A percentile compares a stretch with the other conserved stretches of the same genome.
phyloP scores from a whole-genome alignment of 2,888 invertebrate genomes.

The Zygothrica quintamaculata region DNA sequence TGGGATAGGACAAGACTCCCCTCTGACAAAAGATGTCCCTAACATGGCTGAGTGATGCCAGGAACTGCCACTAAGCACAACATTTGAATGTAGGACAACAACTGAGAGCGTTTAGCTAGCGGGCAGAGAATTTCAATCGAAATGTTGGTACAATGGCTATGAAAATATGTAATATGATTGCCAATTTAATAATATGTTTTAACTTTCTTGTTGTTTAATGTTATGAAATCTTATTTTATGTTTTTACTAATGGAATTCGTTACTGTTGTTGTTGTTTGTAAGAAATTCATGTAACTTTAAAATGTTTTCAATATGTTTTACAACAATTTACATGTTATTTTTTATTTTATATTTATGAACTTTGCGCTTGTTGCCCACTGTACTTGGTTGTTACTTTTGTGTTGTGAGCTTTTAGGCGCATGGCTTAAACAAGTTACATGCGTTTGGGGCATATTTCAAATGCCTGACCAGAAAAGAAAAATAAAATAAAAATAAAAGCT shows the following conservation, averaged over 20 bases:
- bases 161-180: constrained; percentile 8
- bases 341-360: neutral
- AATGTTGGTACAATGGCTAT: constrained; percentile 18
- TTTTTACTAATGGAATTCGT: too few species aligned
- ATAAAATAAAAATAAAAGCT: constrained; percentile 40
- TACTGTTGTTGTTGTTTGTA: too few species aligned
- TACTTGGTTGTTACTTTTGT: constrained; percentile 11
- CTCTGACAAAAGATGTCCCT: neutral
- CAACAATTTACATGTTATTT: too few species aligned
- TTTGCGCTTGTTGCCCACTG: constrained; percentile 27
- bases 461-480: constrained; percentile 26
- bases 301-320: too few species aligned
- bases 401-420: constrained; percentile 34
- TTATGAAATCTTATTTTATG: too few species aligned
- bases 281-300: too few species aligned
- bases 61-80: constrained; percentile 44
- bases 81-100: constrained; percentile 61
- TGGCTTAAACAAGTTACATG: constrained; percentile 43
- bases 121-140: constrained; percentile 3
- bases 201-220: too few species aligned
- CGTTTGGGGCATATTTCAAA: constrained; percentile 43
- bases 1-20: constrained; percentile 11
- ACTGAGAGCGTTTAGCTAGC: neutral
- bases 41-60: constrained; percentile 31
- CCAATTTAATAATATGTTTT: too few species aligned